Evolutionary conservation across 2,113 vertebrate species (phyloP).

Genomic region (Tringa solitaria): DNA sequence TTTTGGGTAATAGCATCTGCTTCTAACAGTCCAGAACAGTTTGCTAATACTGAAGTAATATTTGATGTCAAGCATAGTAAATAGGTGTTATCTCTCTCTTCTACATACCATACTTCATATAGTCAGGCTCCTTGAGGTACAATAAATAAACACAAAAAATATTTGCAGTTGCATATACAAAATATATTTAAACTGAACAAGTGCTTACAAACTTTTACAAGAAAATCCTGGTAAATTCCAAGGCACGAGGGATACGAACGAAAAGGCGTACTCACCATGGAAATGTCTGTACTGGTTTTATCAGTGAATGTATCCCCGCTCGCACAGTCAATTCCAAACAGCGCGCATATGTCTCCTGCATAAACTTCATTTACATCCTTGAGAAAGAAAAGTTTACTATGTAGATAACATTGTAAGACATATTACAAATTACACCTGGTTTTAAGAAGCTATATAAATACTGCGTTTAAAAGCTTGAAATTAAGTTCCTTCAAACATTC

Average conservation of each 20-base stretch:
- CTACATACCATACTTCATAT: too few species aligned
- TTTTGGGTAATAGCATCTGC: not conserved
- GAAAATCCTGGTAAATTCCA: not conserved
- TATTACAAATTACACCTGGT: not conserved
- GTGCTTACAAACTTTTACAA: rapidly evolving
- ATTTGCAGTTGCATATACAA: not conserved
- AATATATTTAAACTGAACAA: not conserved
- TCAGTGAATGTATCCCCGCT: slow-evolving; percentile 95
- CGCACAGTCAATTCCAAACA: slow-evolving; percentile 96
- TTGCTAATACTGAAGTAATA: not conserved
- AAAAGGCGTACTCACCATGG: slow-evolving; percentile 81
- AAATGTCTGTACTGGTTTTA: slow-evolving; percentile 78
- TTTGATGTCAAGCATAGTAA: not conserved
- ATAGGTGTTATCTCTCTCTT: not conserved
- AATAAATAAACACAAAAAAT: not conserved
- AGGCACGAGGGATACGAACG: rapidly evolving
- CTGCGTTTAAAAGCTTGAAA: not conserved
- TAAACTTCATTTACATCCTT: slow-evolving; percentile 92
- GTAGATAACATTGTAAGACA: not conserved
- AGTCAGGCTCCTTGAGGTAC: not conserved
- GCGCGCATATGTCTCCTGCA: slow-evolving; percentile 92
- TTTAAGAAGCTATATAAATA: not conserved
- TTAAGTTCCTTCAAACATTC: not conserved
- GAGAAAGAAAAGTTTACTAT: not conserved
- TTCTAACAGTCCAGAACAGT: not conserved